phyloP scores from a whole-genome alignment of 2,888 invertebrate species.

The Coleophora flavipennella region DNA sequence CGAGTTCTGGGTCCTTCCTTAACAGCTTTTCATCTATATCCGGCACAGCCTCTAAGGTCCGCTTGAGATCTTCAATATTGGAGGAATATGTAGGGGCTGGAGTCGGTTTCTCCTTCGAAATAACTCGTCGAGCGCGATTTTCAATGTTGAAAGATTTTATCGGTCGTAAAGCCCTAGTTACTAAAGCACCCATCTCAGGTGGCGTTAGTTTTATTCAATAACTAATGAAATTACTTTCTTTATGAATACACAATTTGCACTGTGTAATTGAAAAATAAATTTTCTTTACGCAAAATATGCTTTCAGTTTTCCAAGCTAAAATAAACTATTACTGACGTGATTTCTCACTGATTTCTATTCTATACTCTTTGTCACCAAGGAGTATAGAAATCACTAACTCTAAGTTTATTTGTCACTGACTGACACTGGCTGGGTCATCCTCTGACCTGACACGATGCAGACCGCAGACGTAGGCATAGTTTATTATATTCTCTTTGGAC shows the following conservation, averaged over 20 bases:
- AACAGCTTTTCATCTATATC: slow-evolving; percentile 73
- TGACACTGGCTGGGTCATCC: no score
- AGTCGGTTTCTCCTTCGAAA: slow-evolving; percentile 76
- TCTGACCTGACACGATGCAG: no score
- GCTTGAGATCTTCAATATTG: slow-evolving; percentile 75
- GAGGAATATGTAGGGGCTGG: slow-evolving; percentile 80
- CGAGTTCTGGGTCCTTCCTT: slow-evolving; percentile 75
- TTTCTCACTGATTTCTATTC: no score
- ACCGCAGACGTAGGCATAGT: no score
- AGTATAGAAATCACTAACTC: no score
- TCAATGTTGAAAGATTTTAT: slow-evolving; percentile 81
- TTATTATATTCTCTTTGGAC: no score
- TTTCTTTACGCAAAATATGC: not conserved
- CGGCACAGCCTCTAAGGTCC: slow-evolving; percentile 75
- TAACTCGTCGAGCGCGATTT: slow-evolving; percentile 80
- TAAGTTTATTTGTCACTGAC: no score
- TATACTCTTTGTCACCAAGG: no score
- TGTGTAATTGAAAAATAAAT: slow-evolving; percentile 12
- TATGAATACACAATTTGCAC: slow-evolving; percentile 19
- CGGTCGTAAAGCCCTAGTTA: slow-evolving; percentile 73
- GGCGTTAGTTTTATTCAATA: slow-evolving; percentile 44
- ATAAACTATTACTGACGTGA: no score
- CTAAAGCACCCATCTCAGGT: slow-evolving; percentile 77
- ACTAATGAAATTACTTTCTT: slow-evolving; percentile 11
- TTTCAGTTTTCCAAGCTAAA: no score